These are phyloP conservation scores for Lobophora halterata DNA, from an alignment of 2,888 invertebrate genomes.

Conservation along the genomic window DNA sequence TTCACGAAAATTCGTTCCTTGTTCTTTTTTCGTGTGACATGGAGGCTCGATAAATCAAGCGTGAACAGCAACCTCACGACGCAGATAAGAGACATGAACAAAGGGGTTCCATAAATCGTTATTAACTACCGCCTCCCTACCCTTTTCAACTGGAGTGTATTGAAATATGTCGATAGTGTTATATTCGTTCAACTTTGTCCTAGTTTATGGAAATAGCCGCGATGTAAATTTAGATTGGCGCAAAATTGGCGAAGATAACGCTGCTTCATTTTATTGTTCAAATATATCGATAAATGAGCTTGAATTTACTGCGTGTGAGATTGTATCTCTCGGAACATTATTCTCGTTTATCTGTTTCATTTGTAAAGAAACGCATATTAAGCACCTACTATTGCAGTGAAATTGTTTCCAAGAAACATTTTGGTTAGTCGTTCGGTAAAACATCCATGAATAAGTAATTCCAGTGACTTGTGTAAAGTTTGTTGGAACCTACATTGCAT, in stretches of 20 bases:
- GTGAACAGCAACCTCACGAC: constrained; percentile 67
- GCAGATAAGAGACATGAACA: constrained; percentile 72
- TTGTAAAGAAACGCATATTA: constrained; percentile 13
- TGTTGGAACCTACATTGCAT: too few species aligned
- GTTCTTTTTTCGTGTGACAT: constrained; percentile 56
- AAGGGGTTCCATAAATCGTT: constrained; percentile 77
- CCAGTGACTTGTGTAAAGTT: too few species aligned
- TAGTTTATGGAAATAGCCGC: constrained; percentile 32
- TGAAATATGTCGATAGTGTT: constrained; percentile 46
- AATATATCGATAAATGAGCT: constrained; percentile 17
- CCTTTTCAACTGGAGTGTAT: constrained; percentile 59
- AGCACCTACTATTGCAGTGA: too few species aligned
- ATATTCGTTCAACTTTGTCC: constrained; percentile 31
- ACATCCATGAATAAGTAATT: too few species aligned
- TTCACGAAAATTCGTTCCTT: constrained; percentile 41
- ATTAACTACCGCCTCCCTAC: constrained; percentile 65
- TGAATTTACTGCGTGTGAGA: constrained; percentile 13
- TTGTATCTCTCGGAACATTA: constrained; percentile 16
- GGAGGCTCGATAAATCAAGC: constrained; percentile 66
- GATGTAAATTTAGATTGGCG: constrained; percentile 26
- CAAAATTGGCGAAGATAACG: constrained; percentile 17
- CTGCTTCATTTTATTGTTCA: constrained; percentile 15
- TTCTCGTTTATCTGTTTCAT: constrained; percentile 16
- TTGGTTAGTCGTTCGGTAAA: too few species aligned
- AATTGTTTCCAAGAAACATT: too few species aligned